Conservation (phyloP, 2,888 invertebrate species). For the Pherbina coryleti region DNA sequence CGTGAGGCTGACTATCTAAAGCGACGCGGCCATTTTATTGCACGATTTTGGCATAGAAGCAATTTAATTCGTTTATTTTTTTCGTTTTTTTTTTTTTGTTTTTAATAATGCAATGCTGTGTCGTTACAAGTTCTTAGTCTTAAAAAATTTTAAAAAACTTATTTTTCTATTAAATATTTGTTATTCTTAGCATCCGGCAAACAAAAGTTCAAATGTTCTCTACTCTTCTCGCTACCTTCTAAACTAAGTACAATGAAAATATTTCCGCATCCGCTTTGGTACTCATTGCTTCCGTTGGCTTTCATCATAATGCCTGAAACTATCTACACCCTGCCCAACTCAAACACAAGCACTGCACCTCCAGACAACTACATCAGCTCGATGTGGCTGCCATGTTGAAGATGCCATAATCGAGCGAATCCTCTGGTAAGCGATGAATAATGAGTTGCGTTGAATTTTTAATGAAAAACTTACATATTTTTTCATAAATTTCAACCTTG, state of each 20-base stretch:
- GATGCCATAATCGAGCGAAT: neutral
- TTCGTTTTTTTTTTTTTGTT: neutral
- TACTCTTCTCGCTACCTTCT: neutral
- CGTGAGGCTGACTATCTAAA: neutral
- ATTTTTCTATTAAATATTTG: neutral
- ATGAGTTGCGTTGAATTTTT: conserved; percentile 42
- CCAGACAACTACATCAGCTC: neutral
- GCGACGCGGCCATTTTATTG: neutral
- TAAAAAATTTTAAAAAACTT: neutral
- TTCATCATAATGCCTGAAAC: neutral
- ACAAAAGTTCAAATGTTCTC: conserved; percentile 8
- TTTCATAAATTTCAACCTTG: neutral
- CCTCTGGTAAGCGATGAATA: conserved; percentile 36
- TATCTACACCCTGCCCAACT: neutral
- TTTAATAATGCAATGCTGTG: neutral
- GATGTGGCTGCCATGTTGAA: neutral
- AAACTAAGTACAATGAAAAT: neutral
- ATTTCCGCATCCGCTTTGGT: conserved; percentile 18
- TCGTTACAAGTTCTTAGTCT: neutral
- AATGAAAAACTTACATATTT: conserved; percentile 35
- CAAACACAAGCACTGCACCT: neutral
- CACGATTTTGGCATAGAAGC: neutral
- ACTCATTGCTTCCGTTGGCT: neutral
- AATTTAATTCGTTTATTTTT: neutral
- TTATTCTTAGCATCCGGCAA: conserved; percentile 3